Evolutionary conservation across 2,888 invertebrate genomes (phyloP), one percentile per base, ranked within the genome.

Genomic region (Scelioninae gen. 1): DNA sequence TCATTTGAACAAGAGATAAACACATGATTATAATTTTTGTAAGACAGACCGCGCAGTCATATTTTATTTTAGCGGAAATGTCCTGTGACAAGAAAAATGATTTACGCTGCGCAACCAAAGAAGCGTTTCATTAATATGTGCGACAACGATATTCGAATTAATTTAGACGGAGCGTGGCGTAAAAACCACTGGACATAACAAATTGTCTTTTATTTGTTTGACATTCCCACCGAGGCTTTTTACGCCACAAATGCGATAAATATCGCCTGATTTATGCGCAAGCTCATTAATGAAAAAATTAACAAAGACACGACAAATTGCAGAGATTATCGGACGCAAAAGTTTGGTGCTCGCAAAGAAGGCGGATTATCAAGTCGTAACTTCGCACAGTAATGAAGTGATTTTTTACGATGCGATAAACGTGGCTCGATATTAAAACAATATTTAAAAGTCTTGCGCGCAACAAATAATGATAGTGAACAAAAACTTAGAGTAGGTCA

Each of bases 91-190:
- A 69, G 74, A 80, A 69, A 68, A 63, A 75, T 80, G 80, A 80
- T 80, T 80, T 75, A 80, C 75, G 49, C 43, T 56, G 40, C 10
- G 10, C 10, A 32, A n/a, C 68, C 32, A 43, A 80, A 80, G 69
- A 66, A 68, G 55, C 40, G 63, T 69, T 74, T 75, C 80, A 75
- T 80, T 80, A 80, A 75, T 75, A 75, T 75, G 55, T 62, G 68
- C 53, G 15, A 63, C 77, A 76, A 56, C 56, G 71, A 78, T 40
- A 66, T 47, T 68, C 62, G 66, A 76, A 76, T 76, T 68, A 76
- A 68, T 68, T 51, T 55, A 15, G n/a, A 16, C 13, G 29, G 29
- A n/a, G n/a, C n/a, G n/a, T n/a, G n/a, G n/a, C 32, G 15, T 15
- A 62, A 53, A 45, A 74, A 47, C 74, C 56, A 32, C 56, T 47